phyloP scores from a whole-genome alignment of 2,113 vertebrate genomes.

The Eretmochelys imbricata region DNA sequence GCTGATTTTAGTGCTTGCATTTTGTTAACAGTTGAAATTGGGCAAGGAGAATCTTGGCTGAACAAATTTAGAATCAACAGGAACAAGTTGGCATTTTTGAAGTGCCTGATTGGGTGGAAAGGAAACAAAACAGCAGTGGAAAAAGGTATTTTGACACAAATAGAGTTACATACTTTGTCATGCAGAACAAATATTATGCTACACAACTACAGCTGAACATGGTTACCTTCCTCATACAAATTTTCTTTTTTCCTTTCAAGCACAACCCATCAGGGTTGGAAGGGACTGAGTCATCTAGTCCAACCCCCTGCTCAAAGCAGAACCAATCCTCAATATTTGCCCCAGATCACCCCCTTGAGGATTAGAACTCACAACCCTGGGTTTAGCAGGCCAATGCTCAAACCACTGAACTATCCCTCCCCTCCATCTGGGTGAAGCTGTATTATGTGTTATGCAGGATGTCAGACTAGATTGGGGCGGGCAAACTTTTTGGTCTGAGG shows the following conservation, averaged over 20 bases:
- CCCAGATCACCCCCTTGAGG: no score
- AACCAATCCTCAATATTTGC: no score
- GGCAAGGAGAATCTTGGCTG: conserved; percentile 38
- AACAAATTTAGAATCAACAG: conserved; percentile 51
- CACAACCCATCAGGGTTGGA: no score
- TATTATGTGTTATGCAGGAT: not conserved
- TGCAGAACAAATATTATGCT: not conserved
- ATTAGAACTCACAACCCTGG: no score
- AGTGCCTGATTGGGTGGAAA: conserved; percentile 35
- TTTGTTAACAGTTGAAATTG: conserved; percentile 47
- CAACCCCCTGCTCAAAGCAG: no score
- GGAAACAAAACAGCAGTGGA: conserved; percentile 28
- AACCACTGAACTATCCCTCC: no score
- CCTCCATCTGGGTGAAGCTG: not conserved
- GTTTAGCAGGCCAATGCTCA: no score
- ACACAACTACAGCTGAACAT: not conserved
- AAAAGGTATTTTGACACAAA: conserved; percentile 50
- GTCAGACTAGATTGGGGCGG: not conserved
- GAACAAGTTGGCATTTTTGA: conserved; percentile 68
- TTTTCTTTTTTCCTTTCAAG: not conserved
- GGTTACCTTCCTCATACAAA: not conserved
- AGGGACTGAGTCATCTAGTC: no score
- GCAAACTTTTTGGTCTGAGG: no score
- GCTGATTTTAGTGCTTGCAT: not conserved
- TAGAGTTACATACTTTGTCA: not conserved